Evolutionary conservation across 1,140 invertebrate species (phyloP).

Genomic region (Drosophila prosaltans): DNA sequence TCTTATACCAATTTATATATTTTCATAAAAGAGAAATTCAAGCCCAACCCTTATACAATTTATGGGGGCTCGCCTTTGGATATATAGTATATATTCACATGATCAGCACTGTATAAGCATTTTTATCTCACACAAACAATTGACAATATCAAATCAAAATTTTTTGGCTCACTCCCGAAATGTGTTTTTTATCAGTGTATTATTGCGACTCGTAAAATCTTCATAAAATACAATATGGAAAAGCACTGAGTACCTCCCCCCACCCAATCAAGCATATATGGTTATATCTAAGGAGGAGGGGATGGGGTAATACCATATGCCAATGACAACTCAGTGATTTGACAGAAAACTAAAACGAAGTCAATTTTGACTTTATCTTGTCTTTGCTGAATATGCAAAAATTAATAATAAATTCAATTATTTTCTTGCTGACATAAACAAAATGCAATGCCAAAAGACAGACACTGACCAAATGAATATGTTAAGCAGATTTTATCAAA

Average conservation of each 20-base stretch:
- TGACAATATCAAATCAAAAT: conserved; percentile 49
- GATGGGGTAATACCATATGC: conserved; percentile 2
- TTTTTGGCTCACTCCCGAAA: conserved; percentile 65
- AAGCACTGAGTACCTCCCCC: conserved; percentile 49
- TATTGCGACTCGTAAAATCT: conserved; percentile 63
- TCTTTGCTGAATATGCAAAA: conserved; percentile 38
- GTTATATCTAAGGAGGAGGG: neutral
- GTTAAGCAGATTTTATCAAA: conserved; percentile 7
- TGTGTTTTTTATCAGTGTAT: conserved; percentile 52
- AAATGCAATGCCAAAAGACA: conserved; percentile 36
- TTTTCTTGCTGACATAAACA: conserved; percentile 54
- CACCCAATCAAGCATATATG: neutral
- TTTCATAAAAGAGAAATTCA: too few species aligned
- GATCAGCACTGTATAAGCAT: conserved; percentile 38
- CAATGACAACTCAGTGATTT: conserved; percentile 43
- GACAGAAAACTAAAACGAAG: conserved; percentile 36
- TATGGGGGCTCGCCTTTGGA: neutral
- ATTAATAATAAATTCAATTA: conserved; percentile 35
- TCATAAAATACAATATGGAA: conserved; percentile 63
- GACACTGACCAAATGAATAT: conserved; percentile 21
- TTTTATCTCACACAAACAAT: conserved; percentile 3
- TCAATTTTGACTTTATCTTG: conserved; percentile 29
- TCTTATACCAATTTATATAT: too few species aligned
- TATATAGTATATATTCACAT: conserved; percentile 37
- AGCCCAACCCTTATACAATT: neutral